Conservation (phyloP, 2,888 invertebrate species). For the Aphrophora alni region DNA sequence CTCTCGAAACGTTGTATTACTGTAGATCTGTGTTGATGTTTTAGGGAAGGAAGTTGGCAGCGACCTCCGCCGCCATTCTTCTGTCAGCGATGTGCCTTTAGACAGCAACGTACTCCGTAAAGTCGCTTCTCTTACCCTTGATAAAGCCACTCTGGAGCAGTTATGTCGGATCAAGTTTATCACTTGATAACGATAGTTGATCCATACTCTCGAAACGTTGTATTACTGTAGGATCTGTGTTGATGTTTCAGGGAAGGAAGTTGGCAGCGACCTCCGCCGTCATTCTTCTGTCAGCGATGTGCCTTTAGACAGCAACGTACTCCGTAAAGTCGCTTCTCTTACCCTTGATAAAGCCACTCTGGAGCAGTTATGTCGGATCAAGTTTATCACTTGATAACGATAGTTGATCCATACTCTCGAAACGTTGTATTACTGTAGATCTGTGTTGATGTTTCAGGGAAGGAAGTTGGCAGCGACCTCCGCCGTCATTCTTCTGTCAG, state of each 20-base stretch:
- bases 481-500: conserved; percentile 61
- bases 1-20: no score
- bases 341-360: conserved; percentile 74
- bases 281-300: conserved; percentile 64
- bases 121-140: conserved; percentile 82
- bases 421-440: no score
- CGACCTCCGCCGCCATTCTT: conserved; percentile 57
- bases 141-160: conserved; percentile 72
- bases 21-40: no score
- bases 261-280: conserved; percentile 46
- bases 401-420: no score
- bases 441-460: neutral
- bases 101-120: conserved; percentile 81
- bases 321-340: conserved; percentile 84
- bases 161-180: no score
- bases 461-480: conserved; percentile 22
- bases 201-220: no score
- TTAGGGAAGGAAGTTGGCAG: no score
- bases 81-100: conserved; percentile 61
- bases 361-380: no score
- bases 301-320: conserved; percentile 69
- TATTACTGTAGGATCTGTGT: no score
- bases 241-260: no score
- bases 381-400: no score
- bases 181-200: no score